These are phyloP conservation scores for Cygnus buccinator DNA, from an alignment of 2,113 vertebrate species.

Conservation along the genomic window DNA sequence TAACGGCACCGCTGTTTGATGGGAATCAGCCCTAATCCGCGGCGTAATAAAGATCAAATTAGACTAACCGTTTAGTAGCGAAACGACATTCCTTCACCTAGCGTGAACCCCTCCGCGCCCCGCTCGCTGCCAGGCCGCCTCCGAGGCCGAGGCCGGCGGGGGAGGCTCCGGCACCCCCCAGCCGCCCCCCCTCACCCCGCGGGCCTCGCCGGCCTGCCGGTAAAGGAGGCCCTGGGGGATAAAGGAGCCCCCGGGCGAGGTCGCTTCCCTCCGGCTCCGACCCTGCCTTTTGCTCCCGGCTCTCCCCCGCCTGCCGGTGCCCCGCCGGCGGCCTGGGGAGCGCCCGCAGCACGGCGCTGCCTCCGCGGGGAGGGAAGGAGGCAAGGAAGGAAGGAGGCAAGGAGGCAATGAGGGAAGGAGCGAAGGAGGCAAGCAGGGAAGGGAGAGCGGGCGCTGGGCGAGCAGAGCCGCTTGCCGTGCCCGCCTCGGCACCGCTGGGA, in stretches of 20 bases:
- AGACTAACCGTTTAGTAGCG: constrained; percentile 75
- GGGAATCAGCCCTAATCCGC: constrained; percentile 71
- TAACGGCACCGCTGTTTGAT: constrained; percentile 60
- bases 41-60: constrained; percentile 72
- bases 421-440: too few relatives aligned
- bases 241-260: not conserved
- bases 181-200: not conserved
- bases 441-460: not conserved
- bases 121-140: not conserved
- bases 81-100: constrained; percentile 68
- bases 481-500: not conserved
- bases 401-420: too few relatives aligned
- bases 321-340: too few relatives aligned
- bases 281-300: not conserved
- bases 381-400: not conserved
- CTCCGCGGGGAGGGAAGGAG: not conserved
- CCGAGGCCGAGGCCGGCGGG: not conserved
- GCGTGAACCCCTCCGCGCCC: constrained; percentile 33
- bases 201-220: not conserved
- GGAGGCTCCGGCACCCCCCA: not conserved
- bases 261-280: too few relatives aligned
- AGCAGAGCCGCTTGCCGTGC: not conserved
- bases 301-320: too few relatives aligned
- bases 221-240: too few relatives aligned
- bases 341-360: not conserved